A percentile compares a stretch with the other conserved stretches of the same genome.
Evolutionary conservation across 1,140 invertebrate genomes (phyloP).

Genomic region (Halictus rubicundus): DNA sequence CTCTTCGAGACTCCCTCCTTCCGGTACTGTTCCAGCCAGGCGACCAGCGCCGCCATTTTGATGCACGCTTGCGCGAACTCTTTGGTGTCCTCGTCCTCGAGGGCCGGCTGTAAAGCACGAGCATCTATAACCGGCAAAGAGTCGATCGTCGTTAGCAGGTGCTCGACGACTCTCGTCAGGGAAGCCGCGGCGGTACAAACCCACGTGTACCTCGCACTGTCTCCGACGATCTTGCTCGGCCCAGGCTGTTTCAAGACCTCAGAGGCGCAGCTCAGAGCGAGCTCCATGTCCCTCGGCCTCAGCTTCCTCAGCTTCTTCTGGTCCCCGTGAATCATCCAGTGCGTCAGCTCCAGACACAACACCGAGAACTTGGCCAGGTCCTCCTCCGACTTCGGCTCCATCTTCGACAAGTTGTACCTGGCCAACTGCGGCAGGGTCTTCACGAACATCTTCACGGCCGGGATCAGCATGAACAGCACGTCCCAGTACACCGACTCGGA

Average conservation of each 20-base stretch:
- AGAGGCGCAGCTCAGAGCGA: constrained; percentile 75
- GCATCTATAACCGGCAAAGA: constrained; percentile 67
- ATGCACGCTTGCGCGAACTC: constrained; percentile 77
- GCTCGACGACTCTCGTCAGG: constrained; percentile 68
- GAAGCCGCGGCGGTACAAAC: constrained; percentile 79
- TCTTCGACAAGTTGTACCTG: constrained; percentile 77
- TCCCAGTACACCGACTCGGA: constrained; percentile 80
- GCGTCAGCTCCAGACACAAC: constrained; percentile 82
- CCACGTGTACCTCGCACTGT: constrained; percentile 73
- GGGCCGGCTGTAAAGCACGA: constrained; percentile 68
- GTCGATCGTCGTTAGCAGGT: constrained; percentile 67
- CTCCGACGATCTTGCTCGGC: constrained; percentile 72
- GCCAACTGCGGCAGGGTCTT: constrained; percentile 71
- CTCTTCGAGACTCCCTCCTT: constrained; percentile 60
- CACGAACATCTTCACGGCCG: constrained; percentile 80
- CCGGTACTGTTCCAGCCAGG: constrained; percentile 78
- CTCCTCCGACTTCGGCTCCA: constrained; percentile 75
- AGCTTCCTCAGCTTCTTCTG: constrained; percentile 45
- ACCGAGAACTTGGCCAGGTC: constrained; percentile 84
- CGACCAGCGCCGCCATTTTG: constrained; percentile 79
- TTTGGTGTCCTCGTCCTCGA: constrained; percentile 72
- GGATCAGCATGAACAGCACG: constrained; percentile 81
- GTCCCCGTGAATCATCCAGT: constrained; percentile 71
- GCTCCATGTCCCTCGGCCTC: constrained; percentile 67
- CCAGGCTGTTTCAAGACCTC: constrained; percentile 75